Evolutionary conservation across 2,888 invertebrate species (phyloP), one percentile per base, ranked within the genome.

Genomic region (Miltochrista miniata): DNA sequence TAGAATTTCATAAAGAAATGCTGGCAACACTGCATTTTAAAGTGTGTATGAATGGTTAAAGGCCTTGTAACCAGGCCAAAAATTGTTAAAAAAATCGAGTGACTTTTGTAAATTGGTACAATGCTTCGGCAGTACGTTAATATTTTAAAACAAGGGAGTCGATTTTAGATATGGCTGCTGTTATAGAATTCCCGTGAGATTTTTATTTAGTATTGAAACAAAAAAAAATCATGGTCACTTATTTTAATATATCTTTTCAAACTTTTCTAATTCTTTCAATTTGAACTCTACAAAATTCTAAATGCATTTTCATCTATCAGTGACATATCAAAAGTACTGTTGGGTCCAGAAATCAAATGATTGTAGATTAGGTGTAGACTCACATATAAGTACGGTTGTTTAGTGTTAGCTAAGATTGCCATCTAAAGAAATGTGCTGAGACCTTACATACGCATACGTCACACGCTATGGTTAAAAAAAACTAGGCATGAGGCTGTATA

Each of bases 101-200:
- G 37, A 57, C 52, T 54, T 40, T 66, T 70, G 54, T 18, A 46
- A 54, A 56, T 49, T 58, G 50, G 45, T 18, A 24, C 4, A 42
- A 45, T 34, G 39, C 11, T 34, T 1, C 43, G 14, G 13, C 35
- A 36, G 36, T 50, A 24, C 31, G 8, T 48, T 38, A 7, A 7
- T 46, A 64, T 54, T 58, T 18, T 52, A 44, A 57, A 48, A 49
- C 45, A 35, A 48, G 50, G 56, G 15, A 51, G 46, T 67, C 59
- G 57, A 51, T 41, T 56, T 56, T 45, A 33, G 35, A 45, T 51
- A 51, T 35, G 69, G 72, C 67, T 67, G 59, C 68, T 74, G 73
- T 76, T 75, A 70, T 66, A 61, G 59, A 48, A 56, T 67, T 70
- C 61, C 57, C 57, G 61, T 70, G 71, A 69, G 52, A 66, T 73